These are phyloP conservation scores for Ia io DNA, from an alignment of 2,113 vertebrate genomes.

Conservation along the genomic window DNA sequence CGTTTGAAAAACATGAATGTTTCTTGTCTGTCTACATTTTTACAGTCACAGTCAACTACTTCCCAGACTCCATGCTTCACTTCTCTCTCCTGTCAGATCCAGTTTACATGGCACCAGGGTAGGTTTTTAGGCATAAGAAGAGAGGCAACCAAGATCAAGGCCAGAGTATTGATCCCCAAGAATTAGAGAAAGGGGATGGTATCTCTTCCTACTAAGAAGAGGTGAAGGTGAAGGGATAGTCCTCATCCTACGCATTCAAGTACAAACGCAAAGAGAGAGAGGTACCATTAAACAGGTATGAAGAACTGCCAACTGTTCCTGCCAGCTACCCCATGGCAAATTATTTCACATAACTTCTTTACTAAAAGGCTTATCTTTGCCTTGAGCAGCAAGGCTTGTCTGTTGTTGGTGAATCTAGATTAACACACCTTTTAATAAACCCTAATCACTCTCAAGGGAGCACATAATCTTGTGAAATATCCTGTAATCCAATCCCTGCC, in stretches of 20 bases:
- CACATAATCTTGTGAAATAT: too few species aligned
- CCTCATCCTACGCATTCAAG: background rate
- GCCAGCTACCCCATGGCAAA: background rate
- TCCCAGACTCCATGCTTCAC: background rate
- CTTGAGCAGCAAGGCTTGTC: too few species aligned
- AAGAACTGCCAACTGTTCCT: background rate
- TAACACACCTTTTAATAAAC: too few species aligned
- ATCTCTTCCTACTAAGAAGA: background rate
- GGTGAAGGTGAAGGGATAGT: background rate
- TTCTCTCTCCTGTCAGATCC: slow-evolving; percentile 6
- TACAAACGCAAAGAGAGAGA: background rate
- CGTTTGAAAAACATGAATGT: background rate
- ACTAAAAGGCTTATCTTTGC: too few species aligned
- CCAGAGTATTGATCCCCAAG: background rate
- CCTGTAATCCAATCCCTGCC: too few species aligned
- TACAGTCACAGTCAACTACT: background rate
- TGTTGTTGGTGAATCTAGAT: too few species aligned
- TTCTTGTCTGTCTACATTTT: slow-evolving; percentile 37
- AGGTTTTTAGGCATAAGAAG: background rate
- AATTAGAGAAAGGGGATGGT: background rate
- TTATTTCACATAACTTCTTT: slow-evolving; percentile 45
- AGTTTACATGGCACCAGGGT: background rate
- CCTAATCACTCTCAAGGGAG: too few species aligned
- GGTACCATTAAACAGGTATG: background rate
- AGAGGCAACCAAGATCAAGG: background rate